Evolutionary conservation across 2,888 invertebrate genomes (phyloP).

Genomic region (Caenorhabditis wallacei): DNA sequence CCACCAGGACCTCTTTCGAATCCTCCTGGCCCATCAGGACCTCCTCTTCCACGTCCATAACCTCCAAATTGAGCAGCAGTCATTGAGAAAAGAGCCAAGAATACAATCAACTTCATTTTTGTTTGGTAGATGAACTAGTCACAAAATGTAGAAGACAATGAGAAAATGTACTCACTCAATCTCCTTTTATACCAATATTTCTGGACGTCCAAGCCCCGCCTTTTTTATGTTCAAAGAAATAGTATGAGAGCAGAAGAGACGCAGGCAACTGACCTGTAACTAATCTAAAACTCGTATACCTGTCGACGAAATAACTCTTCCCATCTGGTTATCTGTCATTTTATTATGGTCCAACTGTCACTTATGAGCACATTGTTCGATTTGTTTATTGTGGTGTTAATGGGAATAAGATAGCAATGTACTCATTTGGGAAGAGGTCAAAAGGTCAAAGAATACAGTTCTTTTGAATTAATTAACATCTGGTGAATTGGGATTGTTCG

Average conservation of each 20-base stretch:
- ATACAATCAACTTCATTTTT: constrained; percentile 32
- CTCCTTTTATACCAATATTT: constrained; percentile 8
- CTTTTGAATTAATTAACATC: too few species aligned
- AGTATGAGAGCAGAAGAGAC: neutral
- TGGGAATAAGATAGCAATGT: neutral
- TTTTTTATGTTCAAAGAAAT: neutral
- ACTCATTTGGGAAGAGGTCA: neutral
- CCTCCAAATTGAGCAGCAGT: constrained; percentile 54
- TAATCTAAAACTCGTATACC: neutral
- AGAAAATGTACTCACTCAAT: neutral
- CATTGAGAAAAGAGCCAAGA: constrained; percentile 35
- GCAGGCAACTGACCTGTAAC: neutral
- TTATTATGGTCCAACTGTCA: neutral
- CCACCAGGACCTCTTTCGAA: neutral
- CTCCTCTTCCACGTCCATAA: constrained; percentile 48
- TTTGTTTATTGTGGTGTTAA: neutral
- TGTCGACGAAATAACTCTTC: constrained; percentile 3
- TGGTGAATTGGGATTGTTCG: too few species aligned
- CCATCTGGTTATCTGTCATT: neutral
- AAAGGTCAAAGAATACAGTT: neutral
- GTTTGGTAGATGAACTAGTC: neutral
- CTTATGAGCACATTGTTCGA: neutral
- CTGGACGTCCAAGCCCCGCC: constrained; percentile 26
- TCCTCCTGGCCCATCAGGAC: constrained; percentile 25
- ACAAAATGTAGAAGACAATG: constrained; percentile 17